Evolutionary conservation across 2,888 invertebrate genomes (phyloP).

Genomic region (Onthophagus sagittarius): DNA sequence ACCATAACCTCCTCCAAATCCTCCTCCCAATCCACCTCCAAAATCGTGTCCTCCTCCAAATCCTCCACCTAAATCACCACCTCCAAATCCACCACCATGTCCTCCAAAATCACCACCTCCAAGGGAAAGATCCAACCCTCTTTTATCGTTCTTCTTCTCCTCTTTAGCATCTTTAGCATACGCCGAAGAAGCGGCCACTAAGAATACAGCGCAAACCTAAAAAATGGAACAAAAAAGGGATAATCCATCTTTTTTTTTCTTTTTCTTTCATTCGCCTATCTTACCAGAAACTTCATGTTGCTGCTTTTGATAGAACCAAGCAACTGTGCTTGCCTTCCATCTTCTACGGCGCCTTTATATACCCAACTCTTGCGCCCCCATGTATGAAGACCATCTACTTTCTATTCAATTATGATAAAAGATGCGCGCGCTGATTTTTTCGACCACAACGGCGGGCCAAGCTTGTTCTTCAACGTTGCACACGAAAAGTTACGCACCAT

Average conservation of each 20-base stretch:
- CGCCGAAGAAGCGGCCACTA: conserved; percentile 15
- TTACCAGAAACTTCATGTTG: conserved; percentile 28
- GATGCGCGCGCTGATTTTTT: conserved; percentile 16
- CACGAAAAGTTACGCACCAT: conserved; percentile 21
- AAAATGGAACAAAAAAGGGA: background rate
- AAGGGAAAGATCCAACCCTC: conserved; percentile 20
- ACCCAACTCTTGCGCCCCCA: conserved; percentile 21
- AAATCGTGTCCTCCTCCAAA: conserved; percentile 15
- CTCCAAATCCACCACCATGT: conserved; percentile 18
- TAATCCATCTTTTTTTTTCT: conserved; percentile 7
- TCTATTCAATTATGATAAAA: conserved; percentile 23
- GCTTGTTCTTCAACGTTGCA: background rate
- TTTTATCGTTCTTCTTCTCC: conserved; percentile 22
- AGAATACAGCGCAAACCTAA: conserved; percentile 23
- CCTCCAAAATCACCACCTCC: conserved; percentile 21
- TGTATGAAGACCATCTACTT: conserved; percentile 24
- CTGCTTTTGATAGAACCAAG: conserved; percentile 26
- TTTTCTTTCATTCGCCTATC: background rate
- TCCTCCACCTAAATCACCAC: conserved; percentile 16
- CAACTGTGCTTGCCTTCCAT: conserved; percentile 21
- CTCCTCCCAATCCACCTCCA: conserved; percentile 21
- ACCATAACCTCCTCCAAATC: conserved; percentile 19
- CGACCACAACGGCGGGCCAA: background rate
- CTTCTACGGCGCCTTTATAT: conserved; percentile 18
- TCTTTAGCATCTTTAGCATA: conserved; percentile 11